Evolutionary conservation across 2,888 invertebrate species (phyloP).

Genomic region (Altica lythri): DNA sequence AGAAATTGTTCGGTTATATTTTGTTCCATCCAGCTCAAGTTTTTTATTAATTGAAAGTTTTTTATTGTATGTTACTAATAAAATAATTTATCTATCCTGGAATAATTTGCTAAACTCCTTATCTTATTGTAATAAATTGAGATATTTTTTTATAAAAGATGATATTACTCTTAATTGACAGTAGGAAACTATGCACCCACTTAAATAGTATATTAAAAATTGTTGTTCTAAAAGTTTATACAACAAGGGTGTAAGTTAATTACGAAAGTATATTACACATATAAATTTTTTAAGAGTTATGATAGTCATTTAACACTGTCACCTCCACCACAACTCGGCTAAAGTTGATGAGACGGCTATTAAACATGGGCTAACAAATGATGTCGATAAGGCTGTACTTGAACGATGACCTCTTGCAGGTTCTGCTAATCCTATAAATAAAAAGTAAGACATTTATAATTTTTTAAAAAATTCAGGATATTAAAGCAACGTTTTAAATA

Average conservation of each 20-base stretch:
- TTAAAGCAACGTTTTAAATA: too few relatives aligned
- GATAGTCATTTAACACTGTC: constrained; percentile 14
- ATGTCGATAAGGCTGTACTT: constrained; percentile 45
- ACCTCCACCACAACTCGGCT: constrained; percentile 21
- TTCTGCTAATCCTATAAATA: constrained; percentile 53
- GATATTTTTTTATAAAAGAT: constrained; percentile 5
- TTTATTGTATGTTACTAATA: too few relatives aligned
- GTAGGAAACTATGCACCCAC: constrained; percentile 21
- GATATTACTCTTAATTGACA: constrained; percentile 21
- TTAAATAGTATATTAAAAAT: constrained; percentile 4
- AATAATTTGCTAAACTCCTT: background rate
- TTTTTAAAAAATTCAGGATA: too few relatives aligned
- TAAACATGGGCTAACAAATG: constrained; percentile 29
- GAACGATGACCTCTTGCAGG: constrained; percentile 55
- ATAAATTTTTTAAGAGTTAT: background rate
- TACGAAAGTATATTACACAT: constrained; percentile 10
- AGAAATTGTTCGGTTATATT: too few relatives aligned
- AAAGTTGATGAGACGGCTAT: constrained; percentile 30
- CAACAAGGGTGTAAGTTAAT: constrained; percentile 9
- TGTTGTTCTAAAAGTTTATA: constrained; percentile 11
- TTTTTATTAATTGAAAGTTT: too few relatives aligned
- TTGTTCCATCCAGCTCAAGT: too few relatives aligned
- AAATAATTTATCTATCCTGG: background rate
- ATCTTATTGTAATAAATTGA: background rate
- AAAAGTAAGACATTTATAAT: too few relatives aligned